A percentile compares a stretch with the other conserved stretches of the same genome.
These are phyloP conservation scores for Magallana gigas DNA, from an alignment of 1,140 invertebrate genomes.

Conservation along the genomic window DNA sequence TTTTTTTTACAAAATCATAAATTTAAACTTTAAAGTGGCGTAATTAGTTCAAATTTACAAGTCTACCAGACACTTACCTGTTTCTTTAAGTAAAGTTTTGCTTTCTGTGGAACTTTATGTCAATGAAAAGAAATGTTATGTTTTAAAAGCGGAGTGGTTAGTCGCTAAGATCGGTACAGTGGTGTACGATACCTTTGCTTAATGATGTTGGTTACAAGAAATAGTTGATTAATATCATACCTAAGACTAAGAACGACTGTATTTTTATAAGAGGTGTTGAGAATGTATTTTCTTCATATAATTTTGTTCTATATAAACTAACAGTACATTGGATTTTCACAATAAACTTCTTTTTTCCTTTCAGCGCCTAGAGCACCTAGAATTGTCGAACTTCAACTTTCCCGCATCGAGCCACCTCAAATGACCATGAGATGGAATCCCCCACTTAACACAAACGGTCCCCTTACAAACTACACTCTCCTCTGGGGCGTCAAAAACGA, in stretches of 20 bases:
- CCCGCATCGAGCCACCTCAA: conserved; percentile 46
- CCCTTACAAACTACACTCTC: conserved; percentile 34
- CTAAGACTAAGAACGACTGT: too few relatives aligned
- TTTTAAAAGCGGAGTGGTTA: neutral
- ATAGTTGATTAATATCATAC: too few relatives aligned
- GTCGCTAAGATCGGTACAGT: too few relatives aligned
- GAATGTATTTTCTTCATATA: too few relatives aligned
- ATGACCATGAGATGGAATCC: conserved; percentile 48
- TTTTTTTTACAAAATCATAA: too few relatives aligned
- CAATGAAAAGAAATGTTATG: neutral
- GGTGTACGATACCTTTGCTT: too few relatives aligned
- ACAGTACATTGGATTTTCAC: too few relatives aligned
- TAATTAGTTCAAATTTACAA: neutral
- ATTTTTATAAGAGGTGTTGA: too few relatives aligned
- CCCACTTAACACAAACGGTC: conserved; percentile 45
- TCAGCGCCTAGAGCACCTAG: conserved; percentile 40
- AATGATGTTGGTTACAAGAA: too few relatives aligned
- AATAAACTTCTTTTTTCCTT: neutral
- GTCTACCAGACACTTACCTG: neutral
- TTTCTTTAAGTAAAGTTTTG: neutral
- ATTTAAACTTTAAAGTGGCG: too few relatives aligned
- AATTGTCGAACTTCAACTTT: conserved; percentile 13
- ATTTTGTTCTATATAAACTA: too few relatives aligned
- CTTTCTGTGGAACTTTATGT: neutral
- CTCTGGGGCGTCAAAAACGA: conserved; percentile 49